Evolutionary conservation across 2,113 vertebrate species (phyloP).

Genomic region (Eonycteris spelaea): DNA sequence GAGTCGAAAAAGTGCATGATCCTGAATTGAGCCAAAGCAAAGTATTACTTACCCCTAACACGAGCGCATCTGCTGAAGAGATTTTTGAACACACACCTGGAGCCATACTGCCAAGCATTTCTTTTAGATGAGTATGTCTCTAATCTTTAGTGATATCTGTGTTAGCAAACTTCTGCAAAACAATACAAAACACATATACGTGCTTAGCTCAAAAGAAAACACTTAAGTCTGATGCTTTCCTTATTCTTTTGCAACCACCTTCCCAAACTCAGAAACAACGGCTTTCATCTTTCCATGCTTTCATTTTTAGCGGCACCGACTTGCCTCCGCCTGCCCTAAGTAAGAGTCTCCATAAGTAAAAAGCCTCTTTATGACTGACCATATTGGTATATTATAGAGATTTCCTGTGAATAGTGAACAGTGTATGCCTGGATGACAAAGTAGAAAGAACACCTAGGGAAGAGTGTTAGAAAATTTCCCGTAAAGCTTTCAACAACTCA

Average conservation of each 20-base stretch:
- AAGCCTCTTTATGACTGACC: neutral
- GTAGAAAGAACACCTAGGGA: neutral
- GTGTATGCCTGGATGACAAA: neutral
- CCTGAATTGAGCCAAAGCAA: neutral
- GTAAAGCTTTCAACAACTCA: neutral
- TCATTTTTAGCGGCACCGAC: neutral
- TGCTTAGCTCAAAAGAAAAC: neutral
- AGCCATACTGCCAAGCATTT: slow-evolving; percentile 60
- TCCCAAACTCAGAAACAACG: neutral
- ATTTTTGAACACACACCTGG: neutral
- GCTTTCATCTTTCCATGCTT: neutral
- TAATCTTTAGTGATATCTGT: slow-evolving; percentile 33
- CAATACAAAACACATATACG: neutral
- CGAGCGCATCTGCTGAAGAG: slow-evolving; percentile 18
- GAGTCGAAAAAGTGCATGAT: neutral
- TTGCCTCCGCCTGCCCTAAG: neutral
- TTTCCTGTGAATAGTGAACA: neutral
- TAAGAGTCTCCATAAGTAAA: neutral
- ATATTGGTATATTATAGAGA: neutral
- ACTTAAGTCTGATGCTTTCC: neutral
- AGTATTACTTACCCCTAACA: slow-evolving; percentile 62
- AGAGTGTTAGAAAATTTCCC: neutral
- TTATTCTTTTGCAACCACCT: neutral
- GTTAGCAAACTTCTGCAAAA: slow-evolving; percentile 49
- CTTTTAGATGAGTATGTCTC: slow-evolving; percentile 26